These are phyloP conservation scores for Nasonia longicornis DNA, from an alignment of 1,140 invertebrate species.

Conservation along the genomic window DNA sequence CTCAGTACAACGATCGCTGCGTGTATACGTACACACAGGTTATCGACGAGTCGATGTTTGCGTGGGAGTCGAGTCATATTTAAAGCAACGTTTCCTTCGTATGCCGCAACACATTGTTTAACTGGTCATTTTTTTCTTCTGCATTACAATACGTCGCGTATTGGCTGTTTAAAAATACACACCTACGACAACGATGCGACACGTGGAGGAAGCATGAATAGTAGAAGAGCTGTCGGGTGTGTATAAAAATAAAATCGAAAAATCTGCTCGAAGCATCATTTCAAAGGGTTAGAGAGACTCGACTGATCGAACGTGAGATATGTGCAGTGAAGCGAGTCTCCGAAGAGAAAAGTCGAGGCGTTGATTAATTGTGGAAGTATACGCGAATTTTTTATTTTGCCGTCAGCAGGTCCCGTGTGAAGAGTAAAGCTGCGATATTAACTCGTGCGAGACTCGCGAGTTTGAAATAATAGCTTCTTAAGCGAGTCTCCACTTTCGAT, in stretches of 20 bases:
- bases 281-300: background rate
- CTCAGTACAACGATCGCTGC: background rate
- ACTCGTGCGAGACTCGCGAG: background rate
- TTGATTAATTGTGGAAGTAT: background rate
- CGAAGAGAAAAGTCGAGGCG: no score
- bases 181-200: background rate
- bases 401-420: background rate
- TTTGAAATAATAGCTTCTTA: background rate
- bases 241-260: background rate
- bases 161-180: background rate
- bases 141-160: background rate
- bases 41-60: background rate
- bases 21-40: background rate
- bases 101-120: background rate
- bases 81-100: background rate
- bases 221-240: background rate
- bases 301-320: background rate
- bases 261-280: background rate
- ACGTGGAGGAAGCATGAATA: slow-evolving; percentile 3
- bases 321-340: background rate
- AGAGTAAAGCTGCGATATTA: background rate
- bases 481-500: background rate
- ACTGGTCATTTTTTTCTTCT: background rate
- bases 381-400: no score
- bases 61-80: background rate